Conservation (phyloP, 1,140 invertebrate genomes). For the Hycleus cichorii region DNA sequence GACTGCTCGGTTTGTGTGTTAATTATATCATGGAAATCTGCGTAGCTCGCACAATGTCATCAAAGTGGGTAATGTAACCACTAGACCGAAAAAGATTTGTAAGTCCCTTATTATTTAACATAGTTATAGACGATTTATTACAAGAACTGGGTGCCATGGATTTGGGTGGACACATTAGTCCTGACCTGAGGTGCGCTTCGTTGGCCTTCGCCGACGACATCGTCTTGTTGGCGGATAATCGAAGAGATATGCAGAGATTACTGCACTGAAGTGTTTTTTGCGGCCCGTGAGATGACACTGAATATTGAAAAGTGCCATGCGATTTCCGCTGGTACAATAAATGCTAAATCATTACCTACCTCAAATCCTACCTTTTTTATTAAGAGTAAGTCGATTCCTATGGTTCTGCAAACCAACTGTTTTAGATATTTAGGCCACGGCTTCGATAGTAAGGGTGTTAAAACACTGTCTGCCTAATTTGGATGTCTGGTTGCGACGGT, state of each 20-base stretch:
- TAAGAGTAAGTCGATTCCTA: background rate
- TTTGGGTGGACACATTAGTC: too few species aligned
- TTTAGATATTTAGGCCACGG: slow-evolving; percentile 36
- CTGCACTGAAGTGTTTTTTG: too few species aligned
- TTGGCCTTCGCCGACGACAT: too few species aligned
- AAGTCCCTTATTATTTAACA: slow-evolving; percentile 43
- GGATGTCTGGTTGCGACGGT: too few species aligned
- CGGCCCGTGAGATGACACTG: slow-evolving; percentile 12
- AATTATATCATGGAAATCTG: slow-evolving; percentile 27
- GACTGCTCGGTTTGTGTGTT: slow-evolving; percentile 22
- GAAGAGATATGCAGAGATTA: too few species aligned
- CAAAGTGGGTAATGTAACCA: slow-evolving; percentile 13
- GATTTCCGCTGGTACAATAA: slow-evolving; percentile 14
- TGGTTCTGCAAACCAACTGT: slow-evolving; percentile 18
- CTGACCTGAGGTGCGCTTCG: too few species aligned
- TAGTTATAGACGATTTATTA: slow-evolving; percentile 40
- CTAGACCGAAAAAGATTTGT: slow-evolving; percentile 19
- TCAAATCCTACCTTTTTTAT: background rate
- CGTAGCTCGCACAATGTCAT: slow-evolving; percentile 16
- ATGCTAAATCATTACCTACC: background rate
- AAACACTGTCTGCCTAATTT: background rate
- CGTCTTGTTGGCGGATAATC: too few species aligned
- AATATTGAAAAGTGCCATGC: slow-evolving; percentile 36
- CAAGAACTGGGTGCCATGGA: background rate
- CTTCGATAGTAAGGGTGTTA: slow-evolving; percentile 18